Evolutionary conservation across 2,888 invertebrate species (phyloP).

Genomic region (Drosophila antonietae): DNA sequence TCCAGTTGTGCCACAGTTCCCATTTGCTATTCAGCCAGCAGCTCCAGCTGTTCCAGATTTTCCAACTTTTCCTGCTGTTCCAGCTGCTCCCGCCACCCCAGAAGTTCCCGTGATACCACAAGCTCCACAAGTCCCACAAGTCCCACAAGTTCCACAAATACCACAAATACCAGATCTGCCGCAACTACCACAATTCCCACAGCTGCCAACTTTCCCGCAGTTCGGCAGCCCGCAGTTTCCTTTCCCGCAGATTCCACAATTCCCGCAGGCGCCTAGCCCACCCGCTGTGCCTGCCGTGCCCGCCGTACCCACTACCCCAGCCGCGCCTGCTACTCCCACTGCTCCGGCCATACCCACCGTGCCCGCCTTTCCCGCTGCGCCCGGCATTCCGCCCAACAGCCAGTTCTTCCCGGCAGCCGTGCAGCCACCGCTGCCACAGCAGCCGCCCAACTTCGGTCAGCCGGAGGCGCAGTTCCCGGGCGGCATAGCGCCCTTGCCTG

Average conservation of each 20-base stretch:
- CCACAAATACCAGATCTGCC: conserved; percentile 37
- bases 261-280: conserved; percentile 32
- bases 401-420: conserved; percentile 72
- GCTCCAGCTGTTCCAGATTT: conserved; percentile 6
- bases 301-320: conserved; percentile 26
- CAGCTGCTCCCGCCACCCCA: conserved; percentile 47
- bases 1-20: conserved; percentile 35
- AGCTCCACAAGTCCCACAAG: conserved; percentile 26
- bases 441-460: conserved; percentile 73
- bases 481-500: conserved; percentile 68
- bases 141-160: conserved; percentile 19
- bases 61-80: conserved; percentile 28
- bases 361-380: conserved; percentile 26
- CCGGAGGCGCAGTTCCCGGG: conserved; percentile 76
- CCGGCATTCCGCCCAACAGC: conserved; percentile 44
- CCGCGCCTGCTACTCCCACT: conserved; percentile 32
- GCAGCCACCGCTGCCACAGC: conserved; percentile 76
- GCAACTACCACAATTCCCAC: conserved; percentile 18
- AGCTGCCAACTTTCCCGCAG: conserved; percentile 22
- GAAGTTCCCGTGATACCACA: conserved; percentile 45
- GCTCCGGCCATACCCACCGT: conserved; percentile 26
- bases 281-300: conserved; percentile 15
- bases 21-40: conserved; percentile 55
- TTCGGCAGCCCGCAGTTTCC: conserved; percentile 35
- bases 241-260: conserved; percentile 34